phyloP scores from a whole-genome alignment of 2,888 invertebrate genomes.

The Diloba caeruleocephala region DNA sequence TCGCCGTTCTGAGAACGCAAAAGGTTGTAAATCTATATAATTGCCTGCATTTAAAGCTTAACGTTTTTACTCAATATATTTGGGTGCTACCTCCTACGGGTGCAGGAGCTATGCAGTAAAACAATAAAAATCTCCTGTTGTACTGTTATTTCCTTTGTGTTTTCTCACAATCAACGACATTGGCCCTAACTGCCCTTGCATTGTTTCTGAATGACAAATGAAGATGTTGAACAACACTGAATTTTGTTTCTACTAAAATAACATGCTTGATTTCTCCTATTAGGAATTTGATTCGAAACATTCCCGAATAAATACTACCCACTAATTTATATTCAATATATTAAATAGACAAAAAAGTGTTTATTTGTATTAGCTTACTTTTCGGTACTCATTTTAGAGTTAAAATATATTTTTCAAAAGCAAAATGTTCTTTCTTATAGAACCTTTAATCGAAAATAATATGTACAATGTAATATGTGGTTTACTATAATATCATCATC shows the following conservation, averaged over 20 bases:
- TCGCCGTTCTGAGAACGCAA: slow-evolving; percentile 74
- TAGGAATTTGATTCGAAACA: background rate
- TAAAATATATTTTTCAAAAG: too few species aligned
- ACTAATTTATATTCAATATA: too few species aligned
- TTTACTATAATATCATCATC: too few species aligned
- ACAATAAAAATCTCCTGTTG: slow-evolving; percentile 82
- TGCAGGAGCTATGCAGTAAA: slow-evolving; percentile 82
- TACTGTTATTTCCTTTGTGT: slow-evolving; percentile 79
- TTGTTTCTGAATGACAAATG: slow-evolving; percentile 83
- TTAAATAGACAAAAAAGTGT: too few species aligned
- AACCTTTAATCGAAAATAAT: too few species aligned
- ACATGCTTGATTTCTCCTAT: slow-evolving; percentile 8
- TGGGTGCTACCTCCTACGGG: slow-evolving; percentile 85
- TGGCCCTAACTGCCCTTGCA: slow-evolving; percentile 70
- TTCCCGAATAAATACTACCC: too few species aligned
- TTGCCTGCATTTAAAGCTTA: slow-evolving; percentile 74
- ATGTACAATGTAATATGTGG: too few species aligned
- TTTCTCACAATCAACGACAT: slow-evolving; percentile 73
- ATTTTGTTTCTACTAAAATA: slow-evolving; percentile 22
- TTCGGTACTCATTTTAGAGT: too few species aligned
- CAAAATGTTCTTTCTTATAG: too few species aligned
- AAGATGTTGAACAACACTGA: slow-evolving; percentile 72
- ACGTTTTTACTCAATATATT: slow-evolving; percentile 75
- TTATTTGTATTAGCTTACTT: too few species aligned
- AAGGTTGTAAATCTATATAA: slow-evolving; percentile 86